Evolutionary conservation across 2,888 invertebrate species (phyloP).

Genomic region (Ectemnius lituratus): DNA sequence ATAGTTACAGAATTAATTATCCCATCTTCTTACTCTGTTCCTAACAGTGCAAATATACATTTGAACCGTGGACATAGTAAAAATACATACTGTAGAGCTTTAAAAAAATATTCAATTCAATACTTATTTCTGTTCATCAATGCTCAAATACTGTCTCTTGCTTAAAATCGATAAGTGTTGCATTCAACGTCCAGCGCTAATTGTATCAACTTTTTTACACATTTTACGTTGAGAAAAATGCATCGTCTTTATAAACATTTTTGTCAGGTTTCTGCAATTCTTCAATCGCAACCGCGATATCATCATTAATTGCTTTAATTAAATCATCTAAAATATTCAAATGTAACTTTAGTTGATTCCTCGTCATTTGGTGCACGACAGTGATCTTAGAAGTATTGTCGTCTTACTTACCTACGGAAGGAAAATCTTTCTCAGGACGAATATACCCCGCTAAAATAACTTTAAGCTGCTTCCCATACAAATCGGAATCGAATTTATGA

Average conservation of each 20-base stretch:
- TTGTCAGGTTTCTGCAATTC: slow-evolving; percentile 81
- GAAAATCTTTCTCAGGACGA: slow-evolving; percentile 90
- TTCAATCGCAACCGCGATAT: slow-evolving; percentile 85
- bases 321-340: slow-evolving; percentile 81
- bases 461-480: slow-evolving; percentile 90
- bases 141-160: too few species aligned
- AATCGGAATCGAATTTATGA: slow-evolving; percentile 89
- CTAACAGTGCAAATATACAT: too few species aligned
- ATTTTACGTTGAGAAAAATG: slow-evolving; percentile 78
- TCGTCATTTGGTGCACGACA: background rate
- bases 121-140: too few species aligned
- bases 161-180: too few species aligned
- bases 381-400: slow-evolving; percentile 10
- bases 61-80: too few species aligned
- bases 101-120: too few species aligned
- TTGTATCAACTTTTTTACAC: background rate
- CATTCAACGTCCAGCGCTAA: too few species aligned
- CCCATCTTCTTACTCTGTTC: too few species aligned
- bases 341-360: slow-evolving; percentile 9
- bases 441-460: slow-evolving; percentile 90
- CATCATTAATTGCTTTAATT: slow-evolving; percentile 87
- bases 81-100: too few species aligned
- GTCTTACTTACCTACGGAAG: slow-evolving; percentile 80
- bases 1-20: too few species aligned
- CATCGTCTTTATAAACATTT: slow-evolving; percentile 78